Conservation (phyloP, 1,140 invertebrate genomes). For the Rhyacophila brunnea region DNA sequence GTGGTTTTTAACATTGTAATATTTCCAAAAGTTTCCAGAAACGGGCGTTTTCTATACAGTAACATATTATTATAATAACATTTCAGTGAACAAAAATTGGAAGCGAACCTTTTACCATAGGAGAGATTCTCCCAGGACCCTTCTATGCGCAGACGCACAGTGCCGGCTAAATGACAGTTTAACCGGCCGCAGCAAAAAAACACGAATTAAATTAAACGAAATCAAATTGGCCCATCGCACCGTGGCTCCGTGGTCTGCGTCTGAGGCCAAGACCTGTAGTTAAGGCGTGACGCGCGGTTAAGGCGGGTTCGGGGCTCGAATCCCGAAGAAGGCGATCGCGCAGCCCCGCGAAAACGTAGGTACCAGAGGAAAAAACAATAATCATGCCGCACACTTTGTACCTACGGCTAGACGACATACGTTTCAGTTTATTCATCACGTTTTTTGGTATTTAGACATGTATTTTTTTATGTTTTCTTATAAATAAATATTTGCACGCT, state of each 20-base stretch:
- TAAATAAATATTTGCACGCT: too few species aligned
- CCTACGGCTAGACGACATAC: conserved; percentile 14
- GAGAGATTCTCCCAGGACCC: too few species aligned
- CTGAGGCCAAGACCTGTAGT: conserved; percentile 24
- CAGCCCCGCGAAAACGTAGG: conserved; percentile 1
- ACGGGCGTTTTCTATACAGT: too few species aligned
- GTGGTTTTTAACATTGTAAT: too few species aligned
- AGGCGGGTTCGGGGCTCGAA: conserved; percentile 1
- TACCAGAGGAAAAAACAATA: conserved; percentile 6
- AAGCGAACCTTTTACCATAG: too few species aligned
- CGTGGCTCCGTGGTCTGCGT: conserved; percentile 10
- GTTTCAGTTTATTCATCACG: too few species aligned
- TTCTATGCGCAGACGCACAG: too few species aligned
- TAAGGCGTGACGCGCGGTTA: conserved; percentile 26
- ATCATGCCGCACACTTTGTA: conserved; percentile 5
- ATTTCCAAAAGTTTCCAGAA: too few species aligned
- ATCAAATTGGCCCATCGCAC: conserved; percentile 10
- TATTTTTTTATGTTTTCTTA: too few species aligned
- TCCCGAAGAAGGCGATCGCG: conserved; percentile 6
- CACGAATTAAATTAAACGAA: conserved; percentile 17
- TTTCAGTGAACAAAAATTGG: too few species aligned
- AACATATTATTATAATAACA: too few species aligned
- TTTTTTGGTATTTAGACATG: too few species aligned
- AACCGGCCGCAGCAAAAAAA: conserved; percentile 5
- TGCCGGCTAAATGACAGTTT: conserved; percentile 14